A percentile compares a stretch with the other conserved stretches of the same genome.
Evolutionary conservation across 2,797 vertebrate genomes (phyloP).

Genomic region (Epinephelus coioides): DNA sequence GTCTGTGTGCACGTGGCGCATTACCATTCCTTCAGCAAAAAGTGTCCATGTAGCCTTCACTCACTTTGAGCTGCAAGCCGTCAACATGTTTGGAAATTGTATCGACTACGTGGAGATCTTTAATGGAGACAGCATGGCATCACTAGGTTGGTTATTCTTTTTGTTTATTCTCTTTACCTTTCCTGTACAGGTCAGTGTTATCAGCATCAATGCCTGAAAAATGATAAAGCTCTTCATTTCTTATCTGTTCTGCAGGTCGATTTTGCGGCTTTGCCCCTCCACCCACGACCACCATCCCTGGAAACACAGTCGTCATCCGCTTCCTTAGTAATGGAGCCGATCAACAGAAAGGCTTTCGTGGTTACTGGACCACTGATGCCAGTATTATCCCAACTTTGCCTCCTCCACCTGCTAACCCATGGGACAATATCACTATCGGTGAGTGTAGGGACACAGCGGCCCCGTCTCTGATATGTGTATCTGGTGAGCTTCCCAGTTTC

Average conservation of each 20-base stretch:
- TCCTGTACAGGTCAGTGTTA: neutral
- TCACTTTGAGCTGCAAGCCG: constrained; percentile 83
- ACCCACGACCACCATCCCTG: constrained; percentile 45
- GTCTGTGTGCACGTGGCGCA: constrained; percentile 85
- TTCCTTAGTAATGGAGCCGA: constrained; percentile 79
- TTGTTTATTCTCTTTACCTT: neutral
- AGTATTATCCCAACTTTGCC: constrained; percentile 74
- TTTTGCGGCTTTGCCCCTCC: constrained; percentile 82
- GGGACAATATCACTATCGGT: constrained; percentile 82
- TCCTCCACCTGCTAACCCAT: constrained; percentile 74
- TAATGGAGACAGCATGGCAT: constrained; percentile 67
- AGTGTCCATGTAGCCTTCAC: constrained; percentile 80
- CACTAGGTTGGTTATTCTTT: constrained; percentile 58
- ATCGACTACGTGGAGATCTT: constrained; percentile 86
- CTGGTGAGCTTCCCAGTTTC: neutral
- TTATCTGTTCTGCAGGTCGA: constrained; percentile 67
- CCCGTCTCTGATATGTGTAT: neutral
- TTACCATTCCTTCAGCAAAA: constrained; percentile 69
- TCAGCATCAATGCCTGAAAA: neutral
- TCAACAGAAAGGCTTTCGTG: constrained; percentile 83
- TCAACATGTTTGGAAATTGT: constrained; percentile 75
- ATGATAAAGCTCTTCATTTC: neutral
- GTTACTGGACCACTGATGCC: constrained; percentile 84
- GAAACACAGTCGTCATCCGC: constrained; percentile 75
- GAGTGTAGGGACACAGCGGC: constrained; percentile 28